Conservation (phyloP, 1,140 invertebrate species). For the Drosophila pallidifrons region DNA sequence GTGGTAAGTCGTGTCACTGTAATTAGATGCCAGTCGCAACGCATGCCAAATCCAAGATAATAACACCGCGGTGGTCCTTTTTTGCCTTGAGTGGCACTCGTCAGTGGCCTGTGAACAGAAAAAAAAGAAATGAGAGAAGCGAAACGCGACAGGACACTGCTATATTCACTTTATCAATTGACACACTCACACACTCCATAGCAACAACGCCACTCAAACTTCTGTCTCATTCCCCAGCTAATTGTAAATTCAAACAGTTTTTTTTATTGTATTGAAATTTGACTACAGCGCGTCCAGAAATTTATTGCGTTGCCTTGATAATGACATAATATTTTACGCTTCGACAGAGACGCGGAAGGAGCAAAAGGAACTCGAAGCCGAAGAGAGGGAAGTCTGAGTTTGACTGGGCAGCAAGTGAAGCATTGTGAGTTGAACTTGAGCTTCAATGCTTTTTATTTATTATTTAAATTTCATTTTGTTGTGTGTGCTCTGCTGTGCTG, state of each 20-base stretch:
- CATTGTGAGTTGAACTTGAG: constrained; percentile 47
- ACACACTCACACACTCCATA: constrained; percentile 63
- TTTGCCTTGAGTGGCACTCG: constrained; percentile 67
- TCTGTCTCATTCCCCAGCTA: constrained; percentile 50
- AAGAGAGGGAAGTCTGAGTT: neutral
- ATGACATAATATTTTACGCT: constrained; percentile 84
- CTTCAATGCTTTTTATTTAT: constrained; percentile 67
- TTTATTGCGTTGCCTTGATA: constrained; percentile 82
- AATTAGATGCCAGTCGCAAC: constrained; percentile 77
- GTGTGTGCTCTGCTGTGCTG: neutral
- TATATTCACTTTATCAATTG: constrained; percentile 74
- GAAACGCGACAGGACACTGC: constrained; percentile 70
- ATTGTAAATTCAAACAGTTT: constrained; percentile 81
- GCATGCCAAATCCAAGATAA: constrained; percentile 78
- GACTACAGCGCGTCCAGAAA: constrained; percentile 69
- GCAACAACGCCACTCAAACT: constrained; percentile 56
- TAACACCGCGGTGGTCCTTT: constrained; percentile 74
- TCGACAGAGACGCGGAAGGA: constrained; percentile 54
- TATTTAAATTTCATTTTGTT: constrained; percentile 74
- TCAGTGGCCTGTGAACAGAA: constrained; percentile 66
- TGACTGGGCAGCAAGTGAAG: constrained; percentile 32
- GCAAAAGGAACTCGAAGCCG: constrained; percentile 3
- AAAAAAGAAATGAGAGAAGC: constrained; percentile 36
- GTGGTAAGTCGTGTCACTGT: constrained; percentile 50
- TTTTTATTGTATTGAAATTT: constrained; percentile 69